A percentile compares a stretch with the other conserved stretches of the same genome.
Evolutionary conservation across 64 coral and sea anemone genomes (phyloP).

Genomic region (Anthopleura sola): DNA sequence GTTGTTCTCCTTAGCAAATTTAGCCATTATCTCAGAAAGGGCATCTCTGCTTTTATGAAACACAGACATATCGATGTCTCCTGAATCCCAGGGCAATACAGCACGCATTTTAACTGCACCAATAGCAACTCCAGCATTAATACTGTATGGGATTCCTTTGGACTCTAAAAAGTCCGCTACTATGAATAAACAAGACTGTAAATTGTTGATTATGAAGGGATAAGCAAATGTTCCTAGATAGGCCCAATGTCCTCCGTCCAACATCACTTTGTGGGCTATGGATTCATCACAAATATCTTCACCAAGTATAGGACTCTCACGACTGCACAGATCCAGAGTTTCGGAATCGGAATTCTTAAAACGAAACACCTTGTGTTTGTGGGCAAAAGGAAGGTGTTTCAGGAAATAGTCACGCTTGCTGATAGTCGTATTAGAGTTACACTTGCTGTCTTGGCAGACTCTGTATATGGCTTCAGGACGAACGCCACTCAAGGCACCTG

Average conservation of each 20-base stretch:
- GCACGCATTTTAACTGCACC: slow-evolving; percentile 45
- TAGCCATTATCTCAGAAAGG: not conserved
- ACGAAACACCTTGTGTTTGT: slow-evolving; percentile 46
- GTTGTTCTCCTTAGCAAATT: not conserved
- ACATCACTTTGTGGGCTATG: slow-evolving; percentile 33
- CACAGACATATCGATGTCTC: slow-evolving; percentile 37
- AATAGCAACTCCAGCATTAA: slow-evolving; percentile 14
- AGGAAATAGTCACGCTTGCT: not conserved
- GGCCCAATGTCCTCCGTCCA: slow-evolving; percentile 40
- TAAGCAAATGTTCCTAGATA: slow-evolving; percentile 46
- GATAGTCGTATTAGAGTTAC: not conserved
- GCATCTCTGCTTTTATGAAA: not conserved
- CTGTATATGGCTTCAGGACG: slow-evolving; percentile 14
- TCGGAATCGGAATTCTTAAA: slow-evolving; percentile 21
- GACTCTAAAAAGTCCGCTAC: slow-evolving; percentile 15
- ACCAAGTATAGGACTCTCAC: slow-evolving; percentile 38
- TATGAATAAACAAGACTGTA: slow-evolving; percentile 18
- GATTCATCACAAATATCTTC: slow-evolving; percentile 51
- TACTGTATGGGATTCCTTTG: slow-evolving; percentile 7
- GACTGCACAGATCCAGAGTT: slow-evolving; percentile 19
- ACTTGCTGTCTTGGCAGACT: not conserved
- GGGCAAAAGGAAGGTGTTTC: slow-evolving; percentile 15
- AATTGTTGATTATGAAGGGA: slow-evolving; percentile 30
- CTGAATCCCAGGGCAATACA: slow-evolving; percentile 49
- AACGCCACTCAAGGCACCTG: not conserved